Evolutionary conservation across 2,797 vertebrate genomes (phyloP).

Genomic region (Sternotherus odoratus): DNA sequence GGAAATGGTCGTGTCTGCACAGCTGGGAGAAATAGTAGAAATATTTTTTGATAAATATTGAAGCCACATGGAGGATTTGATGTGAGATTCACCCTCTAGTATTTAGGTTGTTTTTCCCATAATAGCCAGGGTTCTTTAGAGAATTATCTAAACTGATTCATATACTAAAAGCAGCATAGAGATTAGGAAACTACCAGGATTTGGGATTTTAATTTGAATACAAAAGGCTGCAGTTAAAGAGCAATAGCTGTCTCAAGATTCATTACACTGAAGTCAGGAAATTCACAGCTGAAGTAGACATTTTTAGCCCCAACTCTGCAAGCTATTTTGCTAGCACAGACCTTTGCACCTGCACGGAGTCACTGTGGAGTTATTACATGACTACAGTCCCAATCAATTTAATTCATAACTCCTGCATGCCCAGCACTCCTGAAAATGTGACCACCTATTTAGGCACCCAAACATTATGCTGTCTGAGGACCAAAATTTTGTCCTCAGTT

Average conservation of each 20-base stretch:
- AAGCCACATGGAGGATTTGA: slow-evolving; percentile 1
- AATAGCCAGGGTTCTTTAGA: slow-evolving; percentile 5
- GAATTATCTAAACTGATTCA: slow-evolving; percentile 4
- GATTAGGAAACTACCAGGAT: slow-evolving; percentile 9
- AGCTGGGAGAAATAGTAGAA: background rate
- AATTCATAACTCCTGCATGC: background rate
- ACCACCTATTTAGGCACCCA: background rate
- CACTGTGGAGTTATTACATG: background rate
- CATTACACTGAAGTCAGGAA: background rate
- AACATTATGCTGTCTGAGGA: background rate
- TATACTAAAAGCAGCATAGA: background rate
- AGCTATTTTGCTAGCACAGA: background rate
- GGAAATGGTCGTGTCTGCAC: slow-evolving; percentile 23
- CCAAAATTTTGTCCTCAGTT: background rate
- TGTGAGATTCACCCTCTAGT: background rate
- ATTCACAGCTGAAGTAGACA: background rate
- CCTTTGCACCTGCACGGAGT: background rate
- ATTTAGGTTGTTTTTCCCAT: slow-evolving; percentile 45
- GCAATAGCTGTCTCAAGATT: background rate
- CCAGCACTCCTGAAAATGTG: fast-evolving
- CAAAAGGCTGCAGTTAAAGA: background rate
- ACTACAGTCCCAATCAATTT: background rate
- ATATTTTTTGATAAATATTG: slow-evolving; percentile 23
- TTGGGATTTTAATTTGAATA: background rate
- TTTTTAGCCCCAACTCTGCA: background rate